phyloP scores from a whole-genome alignment of 2,797 vertebrate genomes.

The Hydrocynus forskahlii region DNA sequence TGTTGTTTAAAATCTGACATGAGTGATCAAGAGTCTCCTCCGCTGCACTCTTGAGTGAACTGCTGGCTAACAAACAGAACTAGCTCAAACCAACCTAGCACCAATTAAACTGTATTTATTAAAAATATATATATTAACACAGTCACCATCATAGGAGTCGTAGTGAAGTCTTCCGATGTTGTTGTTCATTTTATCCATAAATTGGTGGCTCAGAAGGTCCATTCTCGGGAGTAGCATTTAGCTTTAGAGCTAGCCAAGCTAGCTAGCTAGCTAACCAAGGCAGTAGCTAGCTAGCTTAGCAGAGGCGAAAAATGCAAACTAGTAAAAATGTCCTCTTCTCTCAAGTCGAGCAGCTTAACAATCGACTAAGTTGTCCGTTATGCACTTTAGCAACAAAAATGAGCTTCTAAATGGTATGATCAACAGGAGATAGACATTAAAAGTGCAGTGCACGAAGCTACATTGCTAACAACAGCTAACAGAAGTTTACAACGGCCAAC shows the following conservation, averaged over 20 bases:
- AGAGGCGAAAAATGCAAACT: background rate
- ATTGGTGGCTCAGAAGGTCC: slow-evolving; percentile 98
- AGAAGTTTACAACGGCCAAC: slow-evolving; percentile 11
- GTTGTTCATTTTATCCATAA: slow-evolving; percentile 99
- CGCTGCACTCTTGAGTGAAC: background rate
- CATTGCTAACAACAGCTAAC: slow-evolving; percentile 7
- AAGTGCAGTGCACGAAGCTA: background rate
- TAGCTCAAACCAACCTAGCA: background rate
- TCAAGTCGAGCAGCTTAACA: background rate
- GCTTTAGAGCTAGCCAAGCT: slow-evolving; percentile 77
- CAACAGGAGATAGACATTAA: background rate
- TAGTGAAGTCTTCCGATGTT: slow-evolving; percentile 95
- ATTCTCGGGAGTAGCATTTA: slow-evolving; percentile 95
- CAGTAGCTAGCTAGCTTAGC: slow-evolving; percentile 42
- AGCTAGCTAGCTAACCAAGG: slow-evolving; percentile 55
- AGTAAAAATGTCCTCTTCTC: background rate
- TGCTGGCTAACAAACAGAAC: background rate
- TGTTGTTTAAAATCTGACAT: background rate
- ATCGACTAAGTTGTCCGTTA: background rate
- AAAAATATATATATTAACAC: too few species aligned
- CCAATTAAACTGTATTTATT: background rate
- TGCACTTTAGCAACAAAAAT: background rate
- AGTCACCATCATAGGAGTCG: slow-evolving; percentile 66
- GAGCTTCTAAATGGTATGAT: background rate
- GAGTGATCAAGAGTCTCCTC: too few species aligned